A percentile compares a stretch with the other conserved stretches of the same genome.
Conservation (phyloP, 2,888 invertebrate species). For the Brenthis daphne region DNA sequence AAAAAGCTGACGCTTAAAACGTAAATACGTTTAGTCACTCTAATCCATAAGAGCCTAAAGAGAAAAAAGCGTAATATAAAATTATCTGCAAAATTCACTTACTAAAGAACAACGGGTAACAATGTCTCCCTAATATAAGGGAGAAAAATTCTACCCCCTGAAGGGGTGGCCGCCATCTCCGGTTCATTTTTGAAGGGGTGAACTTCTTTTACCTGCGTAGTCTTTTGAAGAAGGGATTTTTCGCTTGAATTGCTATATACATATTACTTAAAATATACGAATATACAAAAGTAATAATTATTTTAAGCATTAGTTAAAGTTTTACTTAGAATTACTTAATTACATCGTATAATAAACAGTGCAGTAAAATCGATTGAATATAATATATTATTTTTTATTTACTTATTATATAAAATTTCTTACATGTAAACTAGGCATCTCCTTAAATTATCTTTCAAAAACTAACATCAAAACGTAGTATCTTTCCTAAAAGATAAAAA, state of each 20-base stretch:
- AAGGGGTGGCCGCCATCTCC: constrained; percentile 44
- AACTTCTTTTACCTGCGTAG: constrained; percentile 69
- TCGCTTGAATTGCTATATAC: constrained; percentile 45
- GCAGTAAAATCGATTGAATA: too few relatives aligned
- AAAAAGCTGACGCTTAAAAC: constrained; percentile 5
- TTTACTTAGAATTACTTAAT: too few relatives aligned
- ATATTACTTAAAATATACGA: neutral
- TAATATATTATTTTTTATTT: too few relatives aligned
- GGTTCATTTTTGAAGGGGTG: constrained; percentile 73
- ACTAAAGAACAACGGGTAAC: constrained; percentile 59
- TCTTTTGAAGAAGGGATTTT: constrained; percentile 64
- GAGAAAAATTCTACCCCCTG: constrained; percentile 62
- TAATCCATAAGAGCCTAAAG: constrained; percentile 29
- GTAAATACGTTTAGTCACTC: constrained; percentile 7
- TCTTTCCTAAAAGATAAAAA: too few relatives aligned
- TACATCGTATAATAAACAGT: too few relatives aligned
- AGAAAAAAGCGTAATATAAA: constrained; percentile 41
- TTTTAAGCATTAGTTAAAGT: too few relatives aligned
- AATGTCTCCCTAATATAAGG: constrained; percentile 53
- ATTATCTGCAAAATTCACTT: constrained; percentile 72
- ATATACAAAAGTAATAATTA: too few relatives aligned
- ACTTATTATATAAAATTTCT: too few relatives aligned
- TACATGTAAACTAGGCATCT: too few relatives aligned
- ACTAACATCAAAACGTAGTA: too few relatives aligned
- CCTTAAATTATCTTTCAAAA: too few relatives aligned